Evolutionary conservation across 23 tunicate genomes (phyloP), one percentile per base, ranked within the genome.

Genomic region (Trididemnum miniatum): DNA sequence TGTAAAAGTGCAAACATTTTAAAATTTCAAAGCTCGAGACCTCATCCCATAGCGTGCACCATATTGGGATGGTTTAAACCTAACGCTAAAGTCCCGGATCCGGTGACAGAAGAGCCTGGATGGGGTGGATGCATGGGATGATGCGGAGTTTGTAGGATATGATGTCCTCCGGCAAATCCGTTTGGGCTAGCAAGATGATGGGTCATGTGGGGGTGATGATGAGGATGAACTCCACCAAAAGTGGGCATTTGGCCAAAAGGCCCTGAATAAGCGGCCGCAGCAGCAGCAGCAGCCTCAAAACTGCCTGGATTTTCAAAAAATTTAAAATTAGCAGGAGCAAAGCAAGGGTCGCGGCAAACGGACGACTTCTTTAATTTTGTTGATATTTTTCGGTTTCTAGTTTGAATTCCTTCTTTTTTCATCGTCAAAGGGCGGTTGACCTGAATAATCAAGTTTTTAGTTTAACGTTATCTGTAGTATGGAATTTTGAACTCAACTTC

Each of bases 391-490:
- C 99, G 86, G 77, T 96, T 96, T 24, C 99, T 79, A 1, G 99
- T 96, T 66, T 96, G 99, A 30, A 96, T 96, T 65, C 99, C 99
- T 80, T 96, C 99, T 51, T 96, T 96, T 40, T 96, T 96, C 99
- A 96, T 96, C 31, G 99, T 96, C 76, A 96, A 79, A 32, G 99
- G 99, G 15, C 99, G 94, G 67, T 96, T 96, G 2, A 96, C 99
- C 99, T 96, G 71, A 57, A 29, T 38, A 30, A 20, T 15, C n/a
- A n/a, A n/a, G n/a, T n/a, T n/a, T n/a, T n/a, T n/a, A n/a, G n/a
- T n/a, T n/a, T n/a, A n/a, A n/a, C n/a, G n/a, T n/a, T n/a, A n/a
- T n/a, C n/a, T n/a, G n/a, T n/a, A n/a, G n/a, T n/a, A n/a, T n/a
- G n/a, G n/a, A n/a, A n/a, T n/a, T n/a, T n/a, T n/a, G n/a, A n/a